Conservation (phyloP, 2,888 invertebrate species). For the Lamproptera curius region DNA sequence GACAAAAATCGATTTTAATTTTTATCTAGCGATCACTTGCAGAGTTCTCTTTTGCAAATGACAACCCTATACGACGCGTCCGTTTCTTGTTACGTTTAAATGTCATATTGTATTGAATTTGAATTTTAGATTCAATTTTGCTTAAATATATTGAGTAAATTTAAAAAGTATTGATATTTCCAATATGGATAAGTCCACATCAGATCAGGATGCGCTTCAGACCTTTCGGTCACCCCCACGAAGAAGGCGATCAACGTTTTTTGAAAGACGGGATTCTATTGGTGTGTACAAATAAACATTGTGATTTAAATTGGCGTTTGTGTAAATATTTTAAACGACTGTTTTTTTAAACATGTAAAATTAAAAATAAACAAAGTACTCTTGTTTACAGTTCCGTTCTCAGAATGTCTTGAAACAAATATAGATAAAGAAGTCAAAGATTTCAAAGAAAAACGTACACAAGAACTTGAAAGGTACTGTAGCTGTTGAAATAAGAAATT, state of each 20-base stretch:
- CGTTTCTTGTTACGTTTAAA: constrained; percentile 11
- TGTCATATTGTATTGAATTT: constrained; percentile 20
- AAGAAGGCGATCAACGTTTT: constrained; percentile 65
- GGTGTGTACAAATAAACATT: constrained; percentile 35
- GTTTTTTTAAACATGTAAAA: no score
- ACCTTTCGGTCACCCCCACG: constrained; percentile 59
- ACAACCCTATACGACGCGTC: constrained; percentile 12
- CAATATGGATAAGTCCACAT: constrained; percentile 53
- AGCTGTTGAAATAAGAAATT: not conserved
- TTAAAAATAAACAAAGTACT: no score
- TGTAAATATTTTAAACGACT: constrained; percentile 3
- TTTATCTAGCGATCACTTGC: no score
- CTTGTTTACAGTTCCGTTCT: constrained; percentile 44
- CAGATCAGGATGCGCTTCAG: constrained; percentile 45
- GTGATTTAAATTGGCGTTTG: not conserved
- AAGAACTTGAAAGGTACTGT: constrained; percentile 45
- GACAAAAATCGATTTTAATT: no score
- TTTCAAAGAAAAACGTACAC: constrained; percentile 35
- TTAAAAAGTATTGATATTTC: not conserved
- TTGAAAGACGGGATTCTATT: constrained; percentile 61
- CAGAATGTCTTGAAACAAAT: constrained; percentile 39
- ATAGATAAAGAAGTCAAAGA: constrained; percentile 31
- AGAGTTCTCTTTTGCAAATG: no score
- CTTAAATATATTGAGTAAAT: not conserved
- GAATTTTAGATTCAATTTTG: constrained; percentile 15